Evolutionary conservation across 2,888 invertebrate species (phyloP).

Genomic region (Laspeyria flexula): DNA sequence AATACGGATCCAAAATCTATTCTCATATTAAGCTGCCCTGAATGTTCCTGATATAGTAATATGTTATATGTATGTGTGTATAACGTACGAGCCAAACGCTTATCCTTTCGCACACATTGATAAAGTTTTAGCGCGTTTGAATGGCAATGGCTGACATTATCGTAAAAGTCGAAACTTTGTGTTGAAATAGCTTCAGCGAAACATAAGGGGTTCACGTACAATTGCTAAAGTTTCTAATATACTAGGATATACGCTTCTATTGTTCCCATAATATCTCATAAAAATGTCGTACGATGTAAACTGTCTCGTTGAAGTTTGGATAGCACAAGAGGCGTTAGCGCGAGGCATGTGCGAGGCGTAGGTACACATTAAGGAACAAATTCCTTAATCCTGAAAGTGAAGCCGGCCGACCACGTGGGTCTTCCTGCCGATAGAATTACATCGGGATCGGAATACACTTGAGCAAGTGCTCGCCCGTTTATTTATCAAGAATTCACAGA

Average conservation of each 20-base stretch:
- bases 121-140: constrained; percentile 85
- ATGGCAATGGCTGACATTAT: constrained; percentile 86
- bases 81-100: constrained; percentile 73
- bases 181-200: constrained; percentile 80
- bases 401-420: constrained; percentile 61
- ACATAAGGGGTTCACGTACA: constrained; percentile 85
- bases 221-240: constrained; percentile 84
- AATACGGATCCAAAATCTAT: constrained; percentile 8
- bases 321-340: constrained; percentile 22
- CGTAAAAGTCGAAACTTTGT: constrained; percentile 85
- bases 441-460: constrained; percentile 58
- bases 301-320: constrained; percentile 59
- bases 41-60: constrained; percentile 28
- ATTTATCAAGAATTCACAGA: constrained; percentile 10
- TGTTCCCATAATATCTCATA: constrained; percentile 77
- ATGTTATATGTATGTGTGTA: constrained; percentile 46
- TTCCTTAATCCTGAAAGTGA: constrained; percentile 73
- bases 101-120: constrained; percentile 83
- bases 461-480: constrained; percentile 29
- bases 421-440: constrained; percentile 72
- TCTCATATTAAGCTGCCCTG: constrained; percentile 23
- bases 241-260: constrained; percentile 75
- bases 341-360: constrained; percentile 15
- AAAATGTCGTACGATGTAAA: constrained; percentile 73
- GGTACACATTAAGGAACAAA: constrained; percentile 62